Evolutionary conservation across 92 coral and sea anemone genomes (phyloP), one percentile per base, ranked within the genome.

Genomic region (Palythoa grandiflora): DNA sequence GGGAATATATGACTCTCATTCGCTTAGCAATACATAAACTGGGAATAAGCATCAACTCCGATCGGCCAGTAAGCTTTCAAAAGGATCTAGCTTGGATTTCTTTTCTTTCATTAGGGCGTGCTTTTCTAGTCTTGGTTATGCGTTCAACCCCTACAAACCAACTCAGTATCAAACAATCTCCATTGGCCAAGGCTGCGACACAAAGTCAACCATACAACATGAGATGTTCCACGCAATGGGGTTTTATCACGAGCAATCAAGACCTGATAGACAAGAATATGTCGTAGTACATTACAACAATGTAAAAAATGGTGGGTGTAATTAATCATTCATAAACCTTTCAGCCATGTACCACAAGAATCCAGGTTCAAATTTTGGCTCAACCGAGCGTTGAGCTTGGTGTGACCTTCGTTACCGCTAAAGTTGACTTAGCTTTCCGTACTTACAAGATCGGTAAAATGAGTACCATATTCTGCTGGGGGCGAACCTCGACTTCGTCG

Each of bases 181-280:
- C 19, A 80, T 80, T 16, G 84, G 84, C 10, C 37, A 80, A 16
- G 0, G 8, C 57, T 80, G 84, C 36, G 52, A 60, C 68, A 16
- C 3, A 8, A 80, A 38, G 61, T 15, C 73, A 40, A 37, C 38
- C 4, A 63, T 80, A 38, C 73, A 80, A 80, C 84, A 80, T 28
- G 84, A 80, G 21, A 80, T 80, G 84, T 61, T 35, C 38, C 84
- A 80, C 44, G 35, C 84, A 38, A 79, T 79, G 84, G 84, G 84
- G 8, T 79, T 79, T 54, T 79, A 60, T 40, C 84, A 79, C 13
- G 84, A 79, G 15, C 84, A 79, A 40, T 79, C 84, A 12, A 79
- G 84, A 79, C 71, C 84, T 60, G 84, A 79, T 63, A 59, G 84
- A 79, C 73, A 61, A 16, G 3, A 2, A 1, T 79, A 79, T 21